These are phyloP conservation scores for Heliconius ismenius DNA, from an alignment of 2,888 invertebrate species.

Conservation along the genomic window DNA sequence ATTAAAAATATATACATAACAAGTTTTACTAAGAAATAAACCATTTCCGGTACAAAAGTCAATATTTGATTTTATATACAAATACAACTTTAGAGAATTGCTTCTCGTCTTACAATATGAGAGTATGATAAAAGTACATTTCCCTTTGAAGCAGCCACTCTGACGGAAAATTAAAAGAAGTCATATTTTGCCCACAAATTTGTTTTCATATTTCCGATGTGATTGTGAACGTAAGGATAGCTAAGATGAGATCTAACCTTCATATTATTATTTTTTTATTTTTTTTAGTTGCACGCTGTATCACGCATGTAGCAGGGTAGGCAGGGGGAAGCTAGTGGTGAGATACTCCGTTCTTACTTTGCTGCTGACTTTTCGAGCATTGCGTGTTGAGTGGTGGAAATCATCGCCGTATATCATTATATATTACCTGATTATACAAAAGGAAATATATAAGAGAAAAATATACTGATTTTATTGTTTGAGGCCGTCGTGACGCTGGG, in stretches of 20 bases:
- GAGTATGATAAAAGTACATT: slow-evolving; percentile 22
- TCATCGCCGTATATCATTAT: no score
- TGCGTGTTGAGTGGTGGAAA: no score
- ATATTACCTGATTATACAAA: no score
- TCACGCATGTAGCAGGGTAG: no score
- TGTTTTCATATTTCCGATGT: slow-evolving; percentile 22
- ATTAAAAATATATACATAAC: neutral
- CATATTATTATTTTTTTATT: neutral
- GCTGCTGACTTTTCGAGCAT: no score
- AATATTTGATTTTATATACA: slow-evolving; percentile 26
- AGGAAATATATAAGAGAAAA: no score
- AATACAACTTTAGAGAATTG: slow-evolving; percentile 28
- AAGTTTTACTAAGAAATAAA: slow-evolving; percentile 15
- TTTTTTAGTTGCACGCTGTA: neutral
- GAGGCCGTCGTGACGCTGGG: no score
- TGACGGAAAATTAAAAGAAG: slow-evolving; percentile 47
- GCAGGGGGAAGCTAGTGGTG: no score
- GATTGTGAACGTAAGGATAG: slow-evolving; percentile 6
- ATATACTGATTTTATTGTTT: no score
- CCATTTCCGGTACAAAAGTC: slow-evolving; percentile 15
- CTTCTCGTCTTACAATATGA: slow-evolving; percentile 11
- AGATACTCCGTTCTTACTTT: no score
- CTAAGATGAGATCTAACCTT: neutral
- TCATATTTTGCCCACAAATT: slow-evolving; percentile 27
- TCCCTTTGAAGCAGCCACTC: slow-evolving; percentile 34